Base-by-base conservation (phyloP, 1,140 invertebrate genomes). In the Aphelenchoides fujianensis region DNA sequence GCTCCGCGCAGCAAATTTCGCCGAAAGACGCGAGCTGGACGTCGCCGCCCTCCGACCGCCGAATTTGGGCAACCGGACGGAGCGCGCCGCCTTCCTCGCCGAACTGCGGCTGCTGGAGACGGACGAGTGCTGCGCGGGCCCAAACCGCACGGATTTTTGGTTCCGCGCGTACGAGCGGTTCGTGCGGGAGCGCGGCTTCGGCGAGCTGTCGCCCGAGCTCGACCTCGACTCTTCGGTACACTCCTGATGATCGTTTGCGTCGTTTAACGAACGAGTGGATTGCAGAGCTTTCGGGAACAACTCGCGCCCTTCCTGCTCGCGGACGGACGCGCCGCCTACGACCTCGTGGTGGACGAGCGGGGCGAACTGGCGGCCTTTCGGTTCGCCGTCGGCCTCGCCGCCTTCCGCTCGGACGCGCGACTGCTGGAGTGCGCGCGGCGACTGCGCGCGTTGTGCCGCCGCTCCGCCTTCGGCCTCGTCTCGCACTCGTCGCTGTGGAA, bases 401-500 rank as follows among this genome's bases (percentile, higher is more conserved):
- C 70, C 52, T 71, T 74, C n/a, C 31, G 54, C 16, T 78, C 52
- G 27, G 78, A 81, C 68, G 54, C 57, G 9, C 16, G 68, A 2
- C 72, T 81, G 1, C 64, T 75, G 2, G 31, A 69, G 16, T 81
- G 79, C 55, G 71, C 80, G 3, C 36, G 31, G 36, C 41, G 34
- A 9, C 74, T 81, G 34, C 71, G 79, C 53, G 32, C 23, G 0
- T 64, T 79, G 7, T 64, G 64, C 16, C 57, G 71, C 30, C n/a
- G 71, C 31, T 31, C 7, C 0, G 57, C 66, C 31, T 82, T 67
- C 37, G 68, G 36, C 23, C 53, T 79, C 7, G 64, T 35, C 2
- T 76, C 80, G 3, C 82, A 79, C 41, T 74, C 79, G 1, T 54
- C 72, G 2, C 28, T 81, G 1, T 81, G 79, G 79, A 81, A 82